phyloP scores from a whole-genome alignment of 2,113 vertebrate genomes.

The Colius striatus region DNA sequence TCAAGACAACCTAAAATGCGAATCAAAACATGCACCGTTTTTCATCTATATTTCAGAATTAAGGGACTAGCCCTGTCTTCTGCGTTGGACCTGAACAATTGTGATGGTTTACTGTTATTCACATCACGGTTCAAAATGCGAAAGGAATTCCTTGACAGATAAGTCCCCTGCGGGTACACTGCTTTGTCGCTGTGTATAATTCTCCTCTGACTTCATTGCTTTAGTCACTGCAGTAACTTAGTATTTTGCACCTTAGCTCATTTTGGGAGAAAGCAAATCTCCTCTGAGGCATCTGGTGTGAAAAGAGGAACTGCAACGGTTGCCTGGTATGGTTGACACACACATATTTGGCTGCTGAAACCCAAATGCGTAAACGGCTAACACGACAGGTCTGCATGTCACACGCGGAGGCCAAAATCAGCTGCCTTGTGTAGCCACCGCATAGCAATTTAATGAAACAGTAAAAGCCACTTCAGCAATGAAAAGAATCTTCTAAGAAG shows the following conservation, averaged over 20 bases:
- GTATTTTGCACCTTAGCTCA: constrained; percentile 52
- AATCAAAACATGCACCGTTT: background rate
- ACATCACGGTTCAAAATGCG: constrained; percentile 45
- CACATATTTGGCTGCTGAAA: rapidly evolving
- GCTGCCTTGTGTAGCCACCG: background rate
- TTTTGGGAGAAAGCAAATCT: constrained; percentile 48
- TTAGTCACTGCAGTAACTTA: constrained; percentile 64
- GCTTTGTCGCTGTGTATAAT: constrained; percentile 28
- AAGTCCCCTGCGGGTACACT: constrained; percentile 40
- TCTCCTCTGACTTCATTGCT: constrained; percentile 42
- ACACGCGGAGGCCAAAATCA: background rate
- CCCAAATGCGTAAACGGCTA: background rate
- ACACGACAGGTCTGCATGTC: background rate
- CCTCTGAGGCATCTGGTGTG: background rate
- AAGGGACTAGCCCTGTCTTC: background rate
- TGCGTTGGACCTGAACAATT: background rate
- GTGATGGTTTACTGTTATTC: constrained; percentile 51
- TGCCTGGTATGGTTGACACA: background rate
- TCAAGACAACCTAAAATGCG: background rate
- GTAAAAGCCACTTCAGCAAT: background rate
- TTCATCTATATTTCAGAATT: constrained; percentile 21
- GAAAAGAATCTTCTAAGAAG: constrained; percentile 2
- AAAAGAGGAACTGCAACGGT: background rate
- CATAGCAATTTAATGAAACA: background rate
- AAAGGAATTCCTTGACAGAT: constrained; percentile 62